Percentiles rank a stretch among this genome's conserved stretches.
phyloP scores from a whole-genome alignment of 1,140 invertebrate species.

The Subanguina moxae region DNA sequence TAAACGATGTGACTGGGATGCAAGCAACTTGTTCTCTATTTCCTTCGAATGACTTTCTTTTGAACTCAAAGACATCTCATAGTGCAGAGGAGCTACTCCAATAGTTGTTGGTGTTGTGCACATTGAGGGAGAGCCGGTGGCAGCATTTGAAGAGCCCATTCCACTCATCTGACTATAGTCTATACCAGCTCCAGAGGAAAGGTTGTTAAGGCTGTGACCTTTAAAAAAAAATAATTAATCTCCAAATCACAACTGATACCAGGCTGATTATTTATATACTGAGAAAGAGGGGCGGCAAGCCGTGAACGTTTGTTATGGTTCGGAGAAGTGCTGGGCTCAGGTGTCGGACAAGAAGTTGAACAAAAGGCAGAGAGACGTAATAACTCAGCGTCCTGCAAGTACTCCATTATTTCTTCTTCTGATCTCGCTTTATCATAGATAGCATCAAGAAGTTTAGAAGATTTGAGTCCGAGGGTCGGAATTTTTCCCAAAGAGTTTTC shows the following conservation, averaged over 20 bases:
- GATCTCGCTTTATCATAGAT: conserved; percentile 26
- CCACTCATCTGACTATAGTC: neutral
- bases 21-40: too few species aligned
- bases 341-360: neutral
- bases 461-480: conserved; percentile 15
- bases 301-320: neutral
- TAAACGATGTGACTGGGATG: neutral
- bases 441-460: conserved; percentile 20
- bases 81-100: too few species aligned
- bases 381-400: conserved; percentile 17
- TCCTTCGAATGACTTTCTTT: too few species aligned
- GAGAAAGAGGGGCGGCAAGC: neutral
- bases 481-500: conserved; percentile 10
- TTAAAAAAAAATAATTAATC: too few species aligned
- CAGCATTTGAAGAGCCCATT: too few species aligned
- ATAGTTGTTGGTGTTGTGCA: too few species aligned
- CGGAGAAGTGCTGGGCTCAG: neutral
- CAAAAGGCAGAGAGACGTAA: conserved; percentile 23
- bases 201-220: neutral
- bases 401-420: conserved; percentile 24
- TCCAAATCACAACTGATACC: neutral
- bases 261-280: neutral
- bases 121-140: too few species aligned
- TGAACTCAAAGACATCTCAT: too few species aligned
- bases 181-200: neutral